Percentiles rank a stretch among this genome's conserved stretches.
Conservation (phyloP, 2,888 invertebrate species). For the Diaperis boleti region DNA sequence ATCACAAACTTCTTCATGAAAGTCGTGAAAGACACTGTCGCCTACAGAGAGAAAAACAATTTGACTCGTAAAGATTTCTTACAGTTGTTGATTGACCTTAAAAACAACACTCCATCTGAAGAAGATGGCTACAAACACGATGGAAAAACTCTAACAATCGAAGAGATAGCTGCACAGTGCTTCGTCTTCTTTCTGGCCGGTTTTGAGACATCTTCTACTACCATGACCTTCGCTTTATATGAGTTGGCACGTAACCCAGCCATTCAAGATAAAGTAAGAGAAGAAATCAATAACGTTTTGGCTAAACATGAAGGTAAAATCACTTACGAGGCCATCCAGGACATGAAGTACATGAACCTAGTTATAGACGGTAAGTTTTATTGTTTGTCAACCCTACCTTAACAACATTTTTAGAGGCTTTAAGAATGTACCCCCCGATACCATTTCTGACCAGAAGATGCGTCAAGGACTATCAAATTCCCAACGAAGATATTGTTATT, state of each 20-base stretch:
- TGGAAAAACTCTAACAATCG: constrained; percentile 44
- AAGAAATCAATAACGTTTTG: constrained; percentile 62
- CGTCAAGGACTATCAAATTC: background rate
- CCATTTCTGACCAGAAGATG: background rate
- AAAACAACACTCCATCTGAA: constrained; percentile 33
- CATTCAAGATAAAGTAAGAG: constrained; percentile 64
- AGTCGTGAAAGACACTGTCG: constrained; percentile 52
- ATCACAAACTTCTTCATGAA: constrained; percentile 49
- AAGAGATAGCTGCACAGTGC: constrained; percentile 61
- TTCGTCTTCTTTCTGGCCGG: constrained; percentile 67
- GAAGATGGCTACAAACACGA: background rate
- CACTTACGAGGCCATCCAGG: constrained; percentile 64
- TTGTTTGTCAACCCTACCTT: background rate
- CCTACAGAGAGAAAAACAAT: constrained; percentile 49
- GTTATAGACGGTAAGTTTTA: constrained; percentile 64
- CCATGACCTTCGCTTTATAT: constrained; percentile 62
- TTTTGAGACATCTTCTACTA: constrained; percentile 66
- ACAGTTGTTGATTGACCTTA: constrained; percentile 58
- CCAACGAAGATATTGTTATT: too few relatives aligned
- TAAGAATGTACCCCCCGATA: background rate
- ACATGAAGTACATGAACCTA: constrained; percentile 67
- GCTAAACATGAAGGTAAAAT: constrained; percentile 55
- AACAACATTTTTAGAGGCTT: constrained; percentile 1
- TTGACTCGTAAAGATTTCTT: constrained; percentile 60
- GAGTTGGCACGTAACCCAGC: constrained; percentile 63